Conservation (phyloP, 2,888 invertebrate genomes). For the Aporophyla lueneburgensis region DNA sequence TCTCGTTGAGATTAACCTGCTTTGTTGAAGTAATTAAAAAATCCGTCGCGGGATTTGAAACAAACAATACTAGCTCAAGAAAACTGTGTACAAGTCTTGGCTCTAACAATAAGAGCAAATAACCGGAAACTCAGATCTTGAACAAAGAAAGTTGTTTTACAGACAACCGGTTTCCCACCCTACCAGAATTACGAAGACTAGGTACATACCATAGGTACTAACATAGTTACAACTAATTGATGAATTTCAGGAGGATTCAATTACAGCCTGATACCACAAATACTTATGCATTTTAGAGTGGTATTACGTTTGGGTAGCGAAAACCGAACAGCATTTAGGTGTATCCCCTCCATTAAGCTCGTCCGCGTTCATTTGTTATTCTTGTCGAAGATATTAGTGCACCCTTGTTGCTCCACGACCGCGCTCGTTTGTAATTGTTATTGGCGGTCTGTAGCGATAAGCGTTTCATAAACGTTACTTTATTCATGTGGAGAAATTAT, state of each 20-base stretch:
- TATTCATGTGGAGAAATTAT: background rate
- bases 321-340: constrained; percentile 32
- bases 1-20: background rate
- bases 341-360: constrained; percentile 48
- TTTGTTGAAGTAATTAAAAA: constrained; percentile 6
- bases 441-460: constrained; percentile 24
- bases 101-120: constrained; percentile 5
- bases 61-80: constrained; percentile 10
- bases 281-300: constrained; percentile 18
- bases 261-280: background rate
- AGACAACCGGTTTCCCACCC: background rate
- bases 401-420: constrained; percentile 49
- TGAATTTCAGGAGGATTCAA: constrained; percentile 5
- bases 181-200: background rate
- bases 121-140: constrained; percentile 8
- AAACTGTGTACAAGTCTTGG: constrained; percentile 8
- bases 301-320: constrained; percentile 13
- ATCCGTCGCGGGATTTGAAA: constrained; percentile 4
- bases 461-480: constrained; percentile 30
- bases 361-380: constrained; percentile 59
- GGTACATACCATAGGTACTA: background rate
- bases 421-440: constrained; percentile 56
- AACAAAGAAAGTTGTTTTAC: constrained; percentile 8
- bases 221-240: background rate
- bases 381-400: constrained; percentile 61